Evolutionary conservation across 2,888 invertebrate species (phyloP).

Genomic region (Conomelus anceps): DNA sequence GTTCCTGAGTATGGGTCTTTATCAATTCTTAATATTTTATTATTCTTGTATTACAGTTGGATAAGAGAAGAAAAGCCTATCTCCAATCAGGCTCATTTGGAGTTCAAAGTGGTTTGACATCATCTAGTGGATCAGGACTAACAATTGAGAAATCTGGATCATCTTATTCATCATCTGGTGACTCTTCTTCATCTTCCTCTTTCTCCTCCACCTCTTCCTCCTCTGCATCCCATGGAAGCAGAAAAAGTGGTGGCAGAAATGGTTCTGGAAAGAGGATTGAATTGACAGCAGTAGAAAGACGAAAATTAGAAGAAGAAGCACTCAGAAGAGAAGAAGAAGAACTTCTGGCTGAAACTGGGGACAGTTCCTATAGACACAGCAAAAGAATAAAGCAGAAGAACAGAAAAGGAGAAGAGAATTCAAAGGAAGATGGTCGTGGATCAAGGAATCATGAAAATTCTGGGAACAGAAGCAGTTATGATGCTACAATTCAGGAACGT

Average conservation of each 20-base stretch:
- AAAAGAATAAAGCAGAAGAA: slow-evolving; percentile 22
- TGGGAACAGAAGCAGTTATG: neutral
- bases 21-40: no score
- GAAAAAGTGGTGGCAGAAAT: neutral
- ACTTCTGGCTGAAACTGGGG: slow-evolving; percentile 28
- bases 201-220: slow-evolving; percentile 24
- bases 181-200: slow-evolving; percentile 1
- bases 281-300: slow-evolving; percentile 42
- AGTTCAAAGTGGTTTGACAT: slow-evolving; percentile 25
- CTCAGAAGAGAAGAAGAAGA: slow-evolving; percentile 30
- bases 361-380: slow-evolving; percentile 28
- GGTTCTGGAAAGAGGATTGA: slow-evolving; percentile 15
- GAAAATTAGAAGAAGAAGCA: slow-evolving; percentile 34
- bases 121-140: slow-evolving; percentile 8
- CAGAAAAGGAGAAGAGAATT: neutral
- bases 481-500: slow-evolving; percentile 8
- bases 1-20: no score
- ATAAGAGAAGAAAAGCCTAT: slow-evolving; percentile 33
- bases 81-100: slow-evolving; percentile 29
- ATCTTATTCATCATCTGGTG: slow-evolving; percentile 11
- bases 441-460: neutral
- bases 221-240: slow-evolving; percentile 8
- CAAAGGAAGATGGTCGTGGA: neutral
- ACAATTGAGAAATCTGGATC: slow-evolving; percentile 9
- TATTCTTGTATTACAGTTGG: slow-evolving; percentile 24